These are phyloP conservation scores for Torymus auratus DNA, from an alignment of 2,888 invertebrate genomes.

Conservation along the genomic window DNA sequence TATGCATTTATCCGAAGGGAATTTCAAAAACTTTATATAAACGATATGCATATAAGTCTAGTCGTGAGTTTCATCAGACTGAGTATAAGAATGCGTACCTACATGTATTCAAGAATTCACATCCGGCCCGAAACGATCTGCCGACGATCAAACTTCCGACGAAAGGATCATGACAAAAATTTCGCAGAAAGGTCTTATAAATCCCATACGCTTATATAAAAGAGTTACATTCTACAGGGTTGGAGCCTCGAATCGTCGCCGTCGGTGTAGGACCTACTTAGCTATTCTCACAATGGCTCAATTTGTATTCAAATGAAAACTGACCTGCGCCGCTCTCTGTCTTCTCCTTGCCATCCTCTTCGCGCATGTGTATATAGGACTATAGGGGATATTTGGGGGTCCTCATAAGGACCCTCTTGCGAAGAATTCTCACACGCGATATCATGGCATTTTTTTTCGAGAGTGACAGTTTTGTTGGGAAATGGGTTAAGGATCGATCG, in stretches of 20 bases:
- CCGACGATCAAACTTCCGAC: too few species aligned
- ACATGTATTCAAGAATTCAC: too few species aligned
- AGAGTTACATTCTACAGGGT: too few species aligned
- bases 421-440: slow-evolving; percentile 4
- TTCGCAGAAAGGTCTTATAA: too few species aligned
- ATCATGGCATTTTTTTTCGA: slow-evolving; percentile 11
- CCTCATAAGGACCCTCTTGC: slow-evolving; percentile 11
- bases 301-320: slow-evolving; percentile 55
- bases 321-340: slow-evolving; percentile 36
- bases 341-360: background rate
- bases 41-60: too few species aligned
- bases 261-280: slow-evolving; percentile 13
- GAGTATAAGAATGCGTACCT: too few species aligned
- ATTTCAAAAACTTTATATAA: too few species aligned
- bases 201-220: too few species aligned
- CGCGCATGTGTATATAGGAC: background rate
- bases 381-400: background rate
- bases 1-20: too few species aligned
- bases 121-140: too few species aligned
- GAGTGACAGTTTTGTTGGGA: background rate
- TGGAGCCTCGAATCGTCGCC: background rate
- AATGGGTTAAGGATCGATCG: slow-evolving; percentile 29
- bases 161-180: too few species aligned
- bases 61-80: too few species aligned
- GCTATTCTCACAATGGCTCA: slow-evolving; percentile 45